A percentile compares a stretch with the other conserved stretches of the same genome.
Evolutionary conservation across 2,797 vertebrate species (phyloP).

Genomic region (Ara ararauna): DNA sequence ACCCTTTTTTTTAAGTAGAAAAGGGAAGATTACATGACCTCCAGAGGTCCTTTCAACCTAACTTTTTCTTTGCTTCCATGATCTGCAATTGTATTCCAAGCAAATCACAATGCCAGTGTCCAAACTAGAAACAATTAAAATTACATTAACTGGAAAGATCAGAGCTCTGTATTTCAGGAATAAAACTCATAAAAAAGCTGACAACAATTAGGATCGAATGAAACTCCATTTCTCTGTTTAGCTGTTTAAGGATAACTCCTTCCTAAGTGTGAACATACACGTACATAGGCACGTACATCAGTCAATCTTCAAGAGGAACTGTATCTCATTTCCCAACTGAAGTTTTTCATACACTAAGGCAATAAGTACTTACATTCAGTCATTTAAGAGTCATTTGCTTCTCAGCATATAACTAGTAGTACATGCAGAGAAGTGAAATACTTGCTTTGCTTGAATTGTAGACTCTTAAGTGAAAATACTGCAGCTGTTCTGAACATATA

Average conservation of each 20-base stretch:
- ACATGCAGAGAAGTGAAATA: neutral
- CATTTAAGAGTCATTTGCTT: neutral
- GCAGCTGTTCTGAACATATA: neutral
- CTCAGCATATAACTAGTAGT: neutral
- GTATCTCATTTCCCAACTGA: neutral
- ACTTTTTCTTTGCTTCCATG: neutral
- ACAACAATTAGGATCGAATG: neutral
- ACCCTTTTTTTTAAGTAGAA: neutral
- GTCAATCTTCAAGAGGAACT: neutral
- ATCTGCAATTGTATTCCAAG: neutral
- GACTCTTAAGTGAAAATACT: slow-evolving; percentile 15
- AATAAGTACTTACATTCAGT: neutral
- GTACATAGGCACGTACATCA: neutral
- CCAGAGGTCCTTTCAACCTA: neutral
- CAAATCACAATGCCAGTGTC: neutral
- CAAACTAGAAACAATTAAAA: neutral
- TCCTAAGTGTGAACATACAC: neutral
- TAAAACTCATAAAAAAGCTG: neutral
- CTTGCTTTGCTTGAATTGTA: neutral
- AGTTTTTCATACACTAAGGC: neutral
- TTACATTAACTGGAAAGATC: neutral
- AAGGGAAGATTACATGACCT: neutral
- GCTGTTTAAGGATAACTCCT: neutral
- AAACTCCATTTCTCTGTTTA: neutral
- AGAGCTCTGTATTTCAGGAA: neutral